Percentiles rank a stretch among this genome's conserved stretches.
These are phyloP conservation scores for Andrena dorsata DNA, from an alignment of 2,888 invertebrate genomes.

Conservation along the genomic window DNA sequence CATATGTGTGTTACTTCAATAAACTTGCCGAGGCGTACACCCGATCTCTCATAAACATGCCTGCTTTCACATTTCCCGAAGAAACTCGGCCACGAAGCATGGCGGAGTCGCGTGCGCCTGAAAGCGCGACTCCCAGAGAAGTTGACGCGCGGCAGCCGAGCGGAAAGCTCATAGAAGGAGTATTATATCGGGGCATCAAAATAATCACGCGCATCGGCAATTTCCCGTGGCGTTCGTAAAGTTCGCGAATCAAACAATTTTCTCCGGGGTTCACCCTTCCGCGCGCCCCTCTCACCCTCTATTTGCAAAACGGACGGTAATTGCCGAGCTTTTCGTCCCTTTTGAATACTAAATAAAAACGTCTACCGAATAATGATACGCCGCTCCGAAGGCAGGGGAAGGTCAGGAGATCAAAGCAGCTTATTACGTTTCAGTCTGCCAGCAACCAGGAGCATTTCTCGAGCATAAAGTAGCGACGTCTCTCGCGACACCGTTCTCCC, in stretches of 20 bases:
- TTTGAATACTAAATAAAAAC: slow-evolving; percentile 57
- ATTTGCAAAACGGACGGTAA: slow-evolving; percentile 57
- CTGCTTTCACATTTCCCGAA: neutral
- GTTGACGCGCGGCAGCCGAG: neutral
- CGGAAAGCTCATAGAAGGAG: neutral
- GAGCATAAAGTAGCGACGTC: slow-evolving; percentile 59
- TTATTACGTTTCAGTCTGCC: slow-evolving; percentile 60
- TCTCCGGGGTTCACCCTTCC: slow-evolving; percentile 13
- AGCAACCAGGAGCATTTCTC: slow-evolving; percentile 57
- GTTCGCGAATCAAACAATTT: slow-evolving; percentile 28
- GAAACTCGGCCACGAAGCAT: slow-evolving; percentile 1
- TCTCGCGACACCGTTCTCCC: slow-evolving; percentile 56
- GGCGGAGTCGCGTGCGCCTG: neutral
- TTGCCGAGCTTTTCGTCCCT: slow-evolving; percentile 39
- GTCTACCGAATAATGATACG: slow-evolving; percentile 65
- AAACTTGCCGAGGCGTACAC: too few species aligned
- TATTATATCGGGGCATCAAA: slow-evolving; percentile 7
- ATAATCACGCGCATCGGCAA: slow-evolving; percentile 17
- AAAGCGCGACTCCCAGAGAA: neutral
- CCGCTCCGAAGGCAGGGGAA: slow-evolving; percentile 42
- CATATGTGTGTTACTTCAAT: too few species aligned
- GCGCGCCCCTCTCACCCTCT: slow-evolving; percentile 3
- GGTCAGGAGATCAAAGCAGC: slow-evolving; percentile 67
- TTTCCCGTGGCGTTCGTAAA: neutral
- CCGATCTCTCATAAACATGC: neutral